These are phyloP conservation scores for Ploceus nigricollis DNA, from an alignment of 2,113 vertebrate species.

Conservation along the genomic window DNA sequence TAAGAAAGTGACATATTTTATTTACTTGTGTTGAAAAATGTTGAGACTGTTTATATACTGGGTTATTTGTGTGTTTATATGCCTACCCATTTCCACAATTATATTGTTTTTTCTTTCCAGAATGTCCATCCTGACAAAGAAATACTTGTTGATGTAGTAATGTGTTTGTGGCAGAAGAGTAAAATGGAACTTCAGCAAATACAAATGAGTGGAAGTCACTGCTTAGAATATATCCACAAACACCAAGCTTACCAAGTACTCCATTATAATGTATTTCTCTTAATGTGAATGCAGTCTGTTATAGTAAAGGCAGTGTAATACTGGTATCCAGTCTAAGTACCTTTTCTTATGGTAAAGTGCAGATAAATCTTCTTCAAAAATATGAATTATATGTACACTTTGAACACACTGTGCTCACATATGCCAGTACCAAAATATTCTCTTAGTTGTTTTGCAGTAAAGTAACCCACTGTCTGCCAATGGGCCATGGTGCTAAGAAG, in stretches of 20 bases:
- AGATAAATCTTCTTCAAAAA: not conserved
- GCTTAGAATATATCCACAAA: conserved; percentile 60
- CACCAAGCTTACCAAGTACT: conserved; percentile 75
- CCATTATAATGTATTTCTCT: not conserved
- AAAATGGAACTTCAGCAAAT: conserved; percentile 74
- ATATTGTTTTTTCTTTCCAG: conserved; percentile 61
- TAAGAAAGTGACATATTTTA: not conserved
- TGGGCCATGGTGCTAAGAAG: not conserved
- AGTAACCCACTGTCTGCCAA: not conserved
- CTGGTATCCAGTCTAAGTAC: not conserved
- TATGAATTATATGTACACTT: not conserved
- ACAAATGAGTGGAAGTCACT: conserved; percentile 57
- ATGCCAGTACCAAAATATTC: not conserved
- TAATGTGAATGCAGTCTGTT: not conserved
- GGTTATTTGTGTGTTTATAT: not conserved
- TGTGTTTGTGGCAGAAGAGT: conserved; percentile 86
- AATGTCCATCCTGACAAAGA: conserved; percentile 77
- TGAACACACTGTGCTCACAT: not conserved
- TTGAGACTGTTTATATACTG: not conserved
- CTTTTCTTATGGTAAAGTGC: not conserved
- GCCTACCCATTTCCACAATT: not conserved
- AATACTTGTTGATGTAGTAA: conserved; percentile 77
- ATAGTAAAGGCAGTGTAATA: not conserved
- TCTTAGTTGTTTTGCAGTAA: not conserved
- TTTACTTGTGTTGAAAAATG: not conserved